Evolutionary conservation across 2,888 invertebrate genomes (phyloP), one percentile per base, ranked within the genome.

Genomic region (Microchrysa polita): DNA sequence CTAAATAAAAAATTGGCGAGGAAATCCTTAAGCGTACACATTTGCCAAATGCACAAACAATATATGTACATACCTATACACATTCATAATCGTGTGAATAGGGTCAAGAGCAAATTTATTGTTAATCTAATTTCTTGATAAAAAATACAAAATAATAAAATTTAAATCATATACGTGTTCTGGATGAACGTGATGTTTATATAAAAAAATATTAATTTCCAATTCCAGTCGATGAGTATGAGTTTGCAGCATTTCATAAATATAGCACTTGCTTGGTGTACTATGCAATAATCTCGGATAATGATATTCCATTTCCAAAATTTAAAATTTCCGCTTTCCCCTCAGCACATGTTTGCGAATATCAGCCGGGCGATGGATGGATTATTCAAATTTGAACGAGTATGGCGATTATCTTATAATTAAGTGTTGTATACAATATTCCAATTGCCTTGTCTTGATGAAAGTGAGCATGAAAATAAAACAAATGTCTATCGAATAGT

Each of bases 41-140:
- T n/a, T n/a, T n/a, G n/a, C 7, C 27, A 7, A 34, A 7, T 34
- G 27, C 27, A 34, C 7, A n/a, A 16, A 20, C 42, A 40, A 42
- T 63, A 42, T 18, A 34, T 65, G 44, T 48, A 65, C 44, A 65
- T 44, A 20, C 16, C 12, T 65, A 10, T 5, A 7, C 20, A 65
- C 42, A 44, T 44, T 44, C 20, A 22, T 44, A 44, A 42, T 40
- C 44, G n/a, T 40, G 18, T 12, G 44, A 65, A 65, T 48, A 65
- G 65, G 65, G 65, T 65, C 65, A 65, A 48, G 22, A 48, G 65
- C 44, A 65, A 65, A n/a, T n/a, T n/a, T n/a, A n/a, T n/a, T n/a
- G n/a, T 65, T 44, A 65, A 22, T 34, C 40, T 12, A 27, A 14
- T 10, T 63, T 63, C 2, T 63, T 18, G 40, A 18, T 42, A 42